Evolutionary conservation across 2,888 invertebrate genomes (phyloP).

Genomic region (Scaptomyza flava): DNA sequence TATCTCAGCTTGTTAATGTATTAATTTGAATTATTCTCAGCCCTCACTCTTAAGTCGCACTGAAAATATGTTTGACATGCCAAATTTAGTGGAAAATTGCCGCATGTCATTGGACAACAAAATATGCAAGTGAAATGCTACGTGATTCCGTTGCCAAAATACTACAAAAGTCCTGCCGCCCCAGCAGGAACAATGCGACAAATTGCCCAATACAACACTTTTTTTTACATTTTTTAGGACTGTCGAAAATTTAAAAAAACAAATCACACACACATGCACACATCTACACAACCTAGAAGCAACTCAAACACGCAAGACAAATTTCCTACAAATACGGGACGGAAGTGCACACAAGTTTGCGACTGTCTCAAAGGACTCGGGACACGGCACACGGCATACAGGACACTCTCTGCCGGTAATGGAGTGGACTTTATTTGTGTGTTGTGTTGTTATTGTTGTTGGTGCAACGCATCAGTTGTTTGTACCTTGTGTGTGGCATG

Average conservation of each 20-base stretch:
- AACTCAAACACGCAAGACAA: constrained; percentile 59
- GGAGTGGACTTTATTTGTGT: constrained; percentile 82
- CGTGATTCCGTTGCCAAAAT: constrained; percentile 68
- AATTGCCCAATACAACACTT: constrained; percentile 62
- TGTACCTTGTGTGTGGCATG: constrained; percentile 58
- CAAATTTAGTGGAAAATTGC: constrained; percentile 79
- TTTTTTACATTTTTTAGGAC: constrained; percentile 29
- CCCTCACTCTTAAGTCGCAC: background rate
- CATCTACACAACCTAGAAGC: constrained; percentile 35
- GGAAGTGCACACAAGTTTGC: constrained; percentile 62
- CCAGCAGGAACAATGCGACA: constrained; percentile 62
- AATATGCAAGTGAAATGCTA: constrained; percentile 75
- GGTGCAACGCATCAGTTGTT: constrained; percentile 43
- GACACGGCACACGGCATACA: constrained; percentile 5
- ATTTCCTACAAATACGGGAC: constrained; percentile 62
- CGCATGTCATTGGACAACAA: constrained; percentile 75
- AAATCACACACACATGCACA: constrained; percentile 74
- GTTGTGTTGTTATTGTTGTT: constrained; percentile 50
- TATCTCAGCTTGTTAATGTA: constrained; percentile 68
- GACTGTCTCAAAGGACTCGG: constrained; percentile 47
- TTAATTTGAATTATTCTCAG: constrained; percentile 67
- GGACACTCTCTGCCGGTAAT: constrained; percentile 67
- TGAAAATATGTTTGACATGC: constrained; percentile 74
- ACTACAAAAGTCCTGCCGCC: constrained; percentile 25
- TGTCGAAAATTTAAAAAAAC: constrained; percentile 74